These are phyloP conservation scores for Melanogrammus aeglefinus DNA, from an alignment of 2,797 vertebrate species.

Conservation along the genomic window DNA sequence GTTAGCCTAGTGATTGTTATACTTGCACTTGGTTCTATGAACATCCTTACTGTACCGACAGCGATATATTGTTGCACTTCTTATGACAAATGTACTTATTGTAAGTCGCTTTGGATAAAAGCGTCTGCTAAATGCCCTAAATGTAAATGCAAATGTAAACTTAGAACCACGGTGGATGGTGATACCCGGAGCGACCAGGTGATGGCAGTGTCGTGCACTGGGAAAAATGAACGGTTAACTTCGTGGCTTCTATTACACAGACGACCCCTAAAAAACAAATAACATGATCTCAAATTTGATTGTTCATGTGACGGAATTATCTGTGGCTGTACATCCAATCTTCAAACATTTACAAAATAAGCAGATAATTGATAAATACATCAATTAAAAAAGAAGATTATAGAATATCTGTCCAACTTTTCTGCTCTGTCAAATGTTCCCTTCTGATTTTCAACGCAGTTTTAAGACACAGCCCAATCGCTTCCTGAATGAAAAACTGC, in stretches of 20 bases:
- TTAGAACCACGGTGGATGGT: not conserved
- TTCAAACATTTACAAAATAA: not conserved
- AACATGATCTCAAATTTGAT: not conserved
- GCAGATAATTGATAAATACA: no score
- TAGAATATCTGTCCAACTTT: no score
- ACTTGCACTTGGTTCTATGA: no score
- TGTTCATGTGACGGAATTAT: not conserved
- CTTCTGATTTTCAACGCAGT: not conserved
- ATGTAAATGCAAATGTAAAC: no score
- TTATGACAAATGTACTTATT: no score
- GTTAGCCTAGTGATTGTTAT: no score
- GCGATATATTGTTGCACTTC: no score
- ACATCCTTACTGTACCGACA: no score
- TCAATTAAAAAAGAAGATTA: no score
- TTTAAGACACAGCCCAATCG: not conserved
- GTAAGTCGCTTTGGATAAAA: no score
- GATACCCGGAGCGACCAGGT: conserved; percentile 28
- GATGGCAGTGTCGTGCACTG: conserved; percentile 44
- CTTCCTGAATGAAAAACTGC: not conserved
- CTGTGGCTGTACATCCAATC: not conserved
- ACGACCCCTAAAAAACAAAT: not conserved
- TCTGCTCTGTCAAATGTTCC: no score
- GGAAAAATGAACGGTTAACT: not conserved
- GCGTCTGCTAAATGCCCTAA: no score
- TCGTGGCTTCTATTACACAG: not conserved